Conservation (phyloP, 2,888 invertebrate species). For the Anoncus sp. region DNA sequence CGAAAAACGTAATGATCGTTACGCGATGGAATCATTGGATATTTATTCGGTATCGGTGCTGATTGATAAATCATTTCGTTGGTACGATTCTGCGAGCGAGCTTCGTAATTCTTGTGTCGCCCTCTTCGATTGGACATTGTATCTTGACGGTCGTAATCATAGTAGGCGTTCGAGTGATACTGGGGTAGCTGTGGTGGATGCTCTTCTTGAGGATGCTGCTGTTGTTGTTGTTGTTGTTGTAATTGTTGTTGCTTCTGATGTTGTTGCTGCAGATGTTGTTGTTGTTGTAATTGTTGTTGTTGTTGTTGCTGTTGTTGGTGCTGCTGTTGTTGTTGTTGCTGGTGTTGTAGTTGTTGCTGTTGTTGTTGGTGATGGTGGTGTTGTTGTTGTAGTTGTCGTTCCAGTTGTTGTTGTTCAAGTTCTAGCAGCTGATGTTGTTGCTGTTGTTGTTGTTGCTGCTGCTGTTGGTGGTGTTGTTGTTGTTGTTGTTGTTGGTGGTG, state of each 20-base stretch:
- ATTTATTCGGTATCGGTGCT: slow-evolving; percentile 67
- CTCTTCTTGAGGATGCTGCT: slow-evolving; percentile 56
- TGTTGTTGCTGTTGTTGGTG: slow-evolving; percentile 62
- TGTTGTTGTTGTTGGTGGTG: slow-evolving; percentile 57
- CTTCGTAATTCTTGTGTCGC: slow-evolving; percentile 64
- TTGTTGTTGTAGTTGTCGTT: slow-evolving; percentile 38
- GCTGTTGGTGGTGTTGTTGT: slow-evolving; percentile 33
- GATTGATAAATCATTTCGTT: slow-evolving; percentile 73
- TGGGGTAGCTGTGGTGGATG: slow-evolving; percentile 53
- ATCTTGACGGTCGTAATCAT: slow-evolving; percentile 65
- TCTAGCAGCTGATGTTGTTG: slow-evolving; percentile 62
- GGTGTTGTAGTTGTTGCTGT: slow-evolving; percentile 30
- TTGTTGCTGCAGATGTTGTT: slow-evolving; percentile 37
- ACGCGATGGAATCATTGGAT: slow-evolving; percentile 68
- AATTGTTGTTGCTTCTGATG: slow-evolving; percentile 58
- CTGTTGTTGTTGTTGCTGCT: slow-evolving; percentile 63
- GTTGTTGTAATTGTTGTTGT: slow-evolving; percentile 3
- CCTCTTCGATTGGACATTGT: slow-evolving; percentile 65
- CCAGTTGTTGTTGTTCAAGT: slow-evolving; percentile 32
- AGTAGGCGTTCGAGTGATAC: slow-evolving; percentile 71
- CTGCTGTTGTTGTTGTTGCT: slow-evolving; percentile 23
- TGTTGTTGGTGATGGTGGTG: slow-evolving; percentile 28
- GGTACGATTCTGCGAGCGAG: slow-evolving; percentile 67
- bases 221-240: slow-evolving; percentile 51
- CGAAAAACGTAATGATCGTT: slow-evolving; percentile 70